Evolutionary conservation across 2,888 invertebrate genomes (phyloP).

Genomic region (Eupithecia pulchellata): DNA sequence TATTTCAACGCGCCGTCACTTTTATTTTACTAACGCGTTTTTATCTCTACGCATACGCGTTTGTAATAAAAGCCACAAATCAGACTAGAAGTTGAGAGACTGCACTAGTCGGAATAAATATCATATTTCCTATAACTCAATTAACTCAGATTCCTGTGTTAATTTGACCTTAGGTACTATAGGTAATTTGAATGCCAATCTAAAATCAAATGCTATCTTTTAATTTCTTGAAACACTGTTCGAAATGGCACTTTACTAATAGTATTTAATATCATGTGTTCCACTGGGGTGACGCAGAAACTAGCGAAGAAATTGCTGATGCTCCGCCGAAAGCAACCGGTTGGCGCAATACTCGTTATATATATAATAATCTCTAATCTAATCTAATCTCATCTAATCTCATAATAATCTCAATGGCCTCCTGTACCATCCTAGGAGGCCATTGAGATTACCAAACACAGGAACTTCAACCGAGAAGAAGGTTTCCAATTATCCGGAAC

Average conservation of each 20-base stretch:
- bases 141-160: background rate
- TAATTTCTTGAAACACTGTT: background rate
- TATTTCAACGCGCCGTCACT: background rate
- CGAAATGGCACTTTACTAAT: constrained; percentile 17
- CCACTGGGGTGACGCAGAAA: constrained; percentile 49
- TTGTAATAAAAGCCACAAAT: background rate
- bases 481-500: too few species aligned
- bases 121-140: background rate
- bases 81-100: constrained; percentile 1
- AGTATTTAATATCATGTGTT: constrained; percentile 21
- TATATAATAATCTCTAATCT: too few species aligned
- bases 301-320: constrained; percentile 51
- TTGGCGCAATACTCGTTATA: constrained; percentile 54
- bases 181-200: background rate
- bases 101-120: background rate
- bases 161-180: background rate
- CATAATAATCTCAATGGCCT: too few species aligned
- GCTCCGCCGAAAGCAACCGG: constrained; percentile 43
- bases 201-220: background rate
- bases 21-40: background rate
- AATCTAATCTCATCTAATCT: too few species aligned
- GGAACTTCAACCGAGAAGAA: too few species aligned
- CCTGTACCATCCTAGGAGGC: too few species aligned
- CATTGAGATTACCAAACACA: too few species aligned
- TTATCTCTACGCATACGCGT: too few species aligned